phyloP scores from a whole-genome alignment of 2,888 invertebrate species.

The Meliscaeva auricollis region DNA sequence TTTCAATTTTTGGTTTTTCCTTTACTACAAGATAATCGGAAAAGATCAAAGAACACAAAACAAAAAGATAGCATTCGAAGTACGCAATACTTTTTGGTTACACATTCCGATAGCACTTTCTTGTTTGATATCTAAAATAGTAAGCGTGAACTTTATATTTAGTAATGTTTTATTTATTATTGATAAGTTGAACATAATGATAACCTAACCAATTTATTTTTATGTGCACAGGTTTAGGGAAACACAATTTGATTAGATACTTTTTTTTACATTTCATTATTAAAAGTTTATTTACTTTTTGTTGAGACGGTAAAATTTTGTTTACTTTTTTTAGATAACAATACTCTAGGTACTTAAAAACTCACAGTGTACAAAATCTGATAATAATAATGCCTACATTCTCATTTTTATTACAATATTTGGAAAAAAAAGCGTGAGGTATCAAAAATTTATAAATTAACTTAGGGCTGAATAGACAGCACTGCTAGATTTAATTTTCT shows the following conservation, averaged over 20 bases:
- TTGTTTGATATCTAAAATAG: not conserved
- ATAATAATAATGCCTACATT: too few species aligned
- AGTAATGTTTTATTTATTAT: not conserved
- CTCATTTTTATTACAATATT: too few species aligned
- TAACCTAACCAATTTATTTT: not conserved
- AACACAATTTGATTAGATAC: not conserved
- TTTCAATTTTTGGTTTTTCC: not conserved
- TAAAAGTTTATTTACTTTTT: slow-evolving; percentile 1
- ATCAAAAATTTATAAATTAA: too few species aligned
- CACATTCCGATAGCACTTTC: too few species aligned
- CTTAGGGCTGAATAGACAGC: too few species aligned
- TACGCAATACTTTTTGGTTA: not conserved
- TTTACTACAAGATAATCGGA: not conserved
- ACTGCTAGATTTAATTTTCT: too few species aligned
- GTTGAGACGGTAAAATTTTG: not conserved
- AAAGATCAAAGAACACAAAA: slow-evolving; percentile 7
- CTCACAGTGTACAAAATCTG: too few species aligned
- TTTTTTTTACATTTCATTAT: not conserved
- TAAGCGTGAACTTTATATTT: slow-evolving; percentile 12
- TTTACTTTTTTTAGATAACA: not conserved
- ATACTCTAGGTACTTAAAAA: too few species aligned
- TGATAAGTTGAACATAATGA: too few species aligned
- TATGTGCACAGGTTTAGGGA: not conserved
- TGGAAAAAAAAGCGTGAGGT: too few species aligned
- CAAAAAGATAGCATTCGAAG: not conserved